A percentile compares a stretch with the other conserved stretches of the same genome.
Evolutionary conservation across 2,113 vertebrate species (phyloP).

Genomic region (Rhineura floridana): DNA sequence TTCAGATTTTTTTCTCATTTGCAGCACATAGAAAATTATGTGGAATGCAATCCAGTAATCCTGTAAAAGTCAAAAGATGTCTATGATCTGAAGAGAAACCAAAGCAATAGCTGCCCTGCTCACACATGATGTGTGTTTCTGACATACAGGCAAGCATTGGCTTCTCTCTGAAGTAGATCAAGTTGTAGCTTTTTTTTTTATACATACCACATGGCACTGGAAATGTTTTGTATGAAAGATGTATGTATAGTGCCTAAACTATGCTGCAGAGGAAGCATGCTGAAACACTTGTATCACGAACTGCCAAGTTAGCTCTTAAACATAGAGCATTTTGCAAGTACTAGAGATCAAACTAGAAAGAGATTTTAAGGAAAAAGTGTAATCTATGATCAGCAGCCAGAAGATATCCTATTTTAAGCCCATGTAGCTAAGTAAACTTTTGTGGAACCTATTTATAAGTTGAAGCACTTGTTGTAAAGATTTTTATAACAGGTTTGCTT

Average conservation of each 20-base stretch:
- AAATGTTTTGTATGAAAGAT: constrained; percentile 9
- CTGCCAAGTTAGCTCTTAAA: constrained; percentile 64
- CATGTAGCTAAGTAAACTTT: constrained; percentile 61
- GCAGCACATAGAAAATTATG: background rate
- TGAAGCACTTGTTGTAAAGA: constrained; percentile 51
- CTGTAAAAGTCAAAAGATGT: too few species aligned
- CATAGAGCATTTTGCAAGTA: constrained; percentile 63
- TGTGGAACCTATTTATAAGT: constrained; percentile 62
- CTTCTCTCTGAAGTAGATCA: constrained; percentile 42
- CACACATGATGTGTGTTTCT: background rate
- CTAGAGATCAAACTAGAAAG: constrained; percentile 41
- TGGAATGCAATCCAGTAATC: background rate
- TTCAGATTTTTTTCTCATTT: background rate
- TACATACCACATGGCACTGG: background rate
- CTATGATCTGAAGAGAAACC: too few species aligned
- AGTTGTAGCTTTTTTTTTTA: constrained; percentile 22
- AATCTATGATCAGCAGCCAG: constrained; percentile 49
- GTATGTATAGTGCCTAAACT: constrained; percentile 25
- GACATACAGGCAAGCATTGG: background rate
- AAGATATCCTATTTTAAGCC: constrained; percentile 58
- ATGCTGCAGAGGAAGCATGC: constrained; percentile 33
- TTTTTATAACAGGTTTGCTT: constrained; percentile 53
- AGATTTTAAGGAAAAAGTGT: constrained; percentile 21
- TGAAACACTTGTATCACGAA: constrained; percentile 46
- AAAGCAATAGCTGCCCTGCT: background rate